Conservation (phyloP, 2,113 vertebrate genomes). For the Oreamnos americanus region DNA sequence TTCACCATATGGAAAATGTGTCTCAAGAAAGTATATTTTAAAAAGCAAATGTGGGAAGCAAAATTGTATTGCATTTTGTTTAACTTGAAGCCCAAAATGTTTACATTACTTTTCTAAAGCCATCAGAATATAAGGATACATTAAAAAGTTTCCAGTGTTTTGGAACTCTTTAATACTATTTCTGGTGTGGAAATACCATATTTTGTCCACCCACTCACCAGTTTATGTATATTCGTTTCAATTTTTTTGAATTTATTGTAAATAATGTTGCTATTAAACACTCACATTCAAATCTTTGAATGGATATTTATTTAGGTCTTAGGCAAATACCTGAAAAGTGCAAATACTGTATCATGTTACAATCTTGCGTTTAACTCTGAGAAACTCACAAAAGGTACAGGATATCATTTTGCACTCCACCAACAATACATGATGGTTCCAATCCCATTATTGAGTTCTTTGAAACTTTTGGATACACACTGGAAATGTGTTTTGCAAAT, state of each 20-base stretch:
- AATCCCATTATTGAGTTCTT: not conserved
- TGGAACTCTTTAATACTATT: not conserved
- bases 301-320: not conserved
- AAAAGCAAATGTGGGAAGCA: not conserved
- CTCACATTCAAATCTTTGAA: not conserved
- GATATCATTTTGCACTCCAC: not conserved
- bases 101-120: not conserved
- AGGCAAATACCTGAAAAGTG: not conserved
- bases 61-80: not conserved
- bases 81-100: not conserved
- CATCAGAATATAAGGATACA: not conserved
- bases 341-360: not conserved
- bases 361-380: not conserved
- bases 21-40: not conserved
- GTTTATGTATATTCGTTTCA: not conserved
- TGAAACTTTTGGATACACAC: not conserved
- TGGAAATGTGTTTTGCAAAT: not conserved
- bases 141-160: not conserved
- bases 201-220: not conserved
- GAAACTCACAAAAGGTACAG: not conserved
- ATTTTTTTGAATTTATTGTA: not conserved
- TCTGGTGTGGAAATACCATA: not conserved
- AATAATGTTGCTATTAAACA: not conserved
- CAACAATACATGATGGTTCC: not conserved
- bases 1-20: slow-evolving; percentile 36